These are phyloP conservation scores for Geotrypetes seraphini DNA, from an alignment of 2,797 vertebrate genomes.

Conservation along the genomic window DNA sequence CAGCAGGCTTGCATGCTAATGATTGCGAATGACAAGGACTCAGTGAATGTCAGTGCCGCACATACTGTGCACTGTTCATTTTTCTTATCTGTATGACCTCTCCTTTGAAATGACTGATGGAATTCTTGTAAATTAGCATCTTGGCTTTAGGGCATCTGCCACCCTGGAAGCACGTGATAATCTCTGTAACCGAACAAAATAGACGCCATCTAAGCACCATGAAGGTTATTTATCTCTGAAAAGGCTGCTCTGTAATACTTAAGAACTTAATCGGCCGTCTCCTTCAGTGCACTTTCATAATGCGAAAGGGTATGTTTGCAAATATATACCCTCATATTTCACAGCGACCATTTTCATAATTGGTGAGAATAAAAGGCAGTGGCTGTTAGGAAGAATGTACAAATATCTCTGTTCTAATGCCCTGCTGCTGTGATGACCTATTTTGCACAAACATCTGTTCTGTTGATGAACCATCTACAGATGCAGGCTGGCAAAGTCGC, in stretches of 20 bases:
- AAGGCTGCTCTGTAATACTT: constrained; percentile 1
- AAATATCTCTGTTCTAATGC: constrained; percentile 18
- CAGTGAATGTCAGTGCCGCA: constrained; percentile 43
- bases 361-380: constrained; percentile 34
- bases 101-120: constrained; percentile 39
- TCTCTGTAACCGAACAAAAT: constrained; percentile 11
- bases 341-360: constrained; percentile 32
- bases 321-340: constrained; percentile 15
- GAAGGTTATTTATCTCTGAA: background rate
- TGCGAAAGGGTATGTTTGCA: too few species aligned
- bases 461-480: constrained; percentile 30
- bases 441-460: constrained; percentile 42
- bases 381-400: constrained; percentile 19
- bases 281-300: constrained; percentile 4
- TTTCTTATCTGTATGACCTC: constrained; percentile 47
- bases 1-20: constrained; percentile 45
- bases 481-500: constrained; percentile 18
- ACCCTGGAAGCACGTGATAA: constrained; percentile 25
- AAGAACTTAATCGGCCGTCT: constrained; percentile 1
- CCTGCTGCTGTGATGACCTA: constrained; percentile 32
- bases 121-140: constrained; percentile 35
- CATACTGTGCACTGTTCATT: constrained; percentile 29
- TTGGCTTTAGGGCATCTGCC: constrained; percentile 26
- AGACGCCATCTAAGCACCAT: background rate
- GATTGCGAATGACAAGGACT: constrained; percentile 47